phyloP scores from a whole-genome alignment of 2,888 invertebrate species.

The Orthonevra nobilis region DNA sequence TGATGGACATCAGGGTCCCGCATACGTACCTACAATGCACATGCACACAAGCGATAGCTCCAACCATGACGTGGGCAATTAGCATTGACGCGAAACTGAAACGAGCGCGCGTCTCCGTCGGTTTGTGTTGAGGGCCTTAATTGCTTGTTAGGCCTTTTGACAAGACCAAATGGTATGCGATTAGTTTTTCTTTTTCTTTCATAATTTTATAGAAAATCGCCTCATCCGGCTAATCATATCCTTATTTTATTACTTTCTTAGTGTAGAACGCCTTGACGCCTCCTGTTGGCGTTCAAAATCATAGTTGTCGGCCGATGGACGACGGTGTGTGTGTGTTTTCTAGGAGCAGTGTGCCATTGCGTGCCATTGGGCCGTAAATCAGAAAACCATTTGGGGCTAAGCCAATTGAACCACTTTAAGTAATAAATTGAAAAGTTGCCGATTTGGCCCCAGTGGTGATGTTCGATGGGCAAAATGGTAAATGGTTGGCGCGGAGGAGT shows the following conservation, averaged over 20 bases:
- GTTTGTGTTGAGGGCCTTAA: constrained; percentile 69
- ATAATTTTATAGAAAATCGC: constrained; percentile 31
- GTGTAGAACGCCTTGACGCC: constrained; percentile 4
- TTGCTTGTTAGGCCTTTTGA: constrained; percentile 69
- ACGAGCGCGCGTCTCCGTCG: constrained; percentile 62
- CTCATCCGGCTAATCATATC: constrained; percentile 53
- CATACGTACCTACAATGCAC: too few relatives aligned
- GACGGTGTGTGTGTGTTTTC: too few relatives aligned
- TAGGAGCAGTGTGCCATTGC: constrained; percentile 73
- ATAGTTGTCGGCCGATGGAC: too few relatives aligned
- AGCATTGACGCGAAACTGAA: constrained; percentile 64
- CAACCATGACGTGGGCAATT: constrained; percentile 67
- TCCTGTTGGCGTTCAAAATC: constrained; percentile 15
- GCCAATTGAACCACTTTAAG: constrained; percentile 76
- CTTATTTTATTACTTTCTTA: constrained; percentile 41
- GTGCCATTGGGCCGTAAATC: constrained; percentile 77
- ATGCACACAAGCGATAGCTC: constrained; percentile 18
- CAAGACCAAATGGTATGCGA: constrained; percentile 61
- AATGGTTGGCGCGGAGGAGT: constrained; percentile 14
- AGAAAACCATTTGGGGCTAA: constrained; percentile 75
- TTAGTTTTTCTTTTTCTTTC: constrained; percentile 20
- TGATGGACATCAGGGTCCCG: constrained; percentile 39
- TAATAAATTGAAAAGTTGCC: constrained; percentile 76
- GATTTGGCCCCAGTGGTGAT: constrained; percentile 72
- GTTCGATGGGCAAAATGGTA: constrained; percentile 54